Evolutionary conservation across 2,888 invertebrate species (phyloP).

Genomic region (Limnephilus rhombicus): DNA sequence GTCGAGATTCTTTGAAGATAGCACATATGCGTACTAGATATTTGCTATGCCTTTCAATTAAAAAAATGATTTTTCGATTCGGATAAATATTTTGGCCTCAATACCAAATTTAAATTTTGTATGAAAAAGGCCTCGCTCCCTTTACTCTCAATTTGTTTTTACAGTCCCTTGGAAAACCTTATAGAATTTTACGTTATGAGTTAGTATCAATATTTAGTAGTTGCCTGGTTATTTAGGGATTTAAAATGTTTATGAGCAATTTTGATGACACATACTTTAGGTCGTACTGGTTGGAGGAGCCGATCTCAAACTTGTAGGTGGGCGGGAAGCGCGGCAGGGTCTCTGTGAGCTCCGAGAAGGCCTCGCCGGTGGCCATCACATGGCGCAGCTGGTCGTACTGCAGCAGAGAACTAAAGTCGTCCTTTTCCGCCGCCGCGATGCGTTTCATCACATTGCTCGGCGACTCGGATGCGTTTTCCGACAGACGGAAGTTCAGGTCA

Average conservation of each 20-base stretch:
- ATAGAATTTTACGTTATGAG: not conserved
- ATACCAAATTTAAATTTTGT: no score
- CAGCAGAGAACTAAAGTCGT: slow-evolving; percentile 82
- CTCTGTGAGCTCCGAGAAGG: slow-evolving; percentile 90
- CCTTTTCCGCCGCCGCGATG: slow-evolving; percentile 81
- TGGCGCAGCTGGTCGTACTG: slow-evolving; percentile 86
- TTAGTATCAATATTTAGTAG: not conserved
- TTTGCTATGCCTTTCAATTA: no score
- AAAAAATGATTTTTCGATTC: no score
- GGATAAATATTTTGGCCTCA: no score
- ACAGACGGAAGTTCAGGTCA: slow-evolving; percentile 91
- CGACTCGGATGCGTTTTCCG: slow-evolving; percentile 80
- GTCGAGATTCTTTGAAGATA: no score
- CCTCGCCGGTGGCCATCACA: slow-evolving; percentile 85
- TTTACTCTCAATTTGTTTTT: no score
- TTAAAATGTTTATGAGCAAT: not conserved
- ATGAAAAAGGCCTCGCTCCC: no score
- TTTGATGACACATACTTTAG: slow-evolving; percentile 73
- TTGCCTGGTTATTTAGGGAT: not conserved
- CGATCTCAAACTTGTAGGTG: slow-evolving; percentile 90
- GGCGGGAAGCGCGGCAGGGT: slow-evolving; percentile 88
- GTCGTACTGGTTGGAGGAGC: slow-evolving; percentile 85
- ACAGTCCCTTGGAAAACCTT: no score
- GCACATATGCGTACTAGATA: no score
- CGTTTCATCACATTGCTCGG: slow-evolving; percentile 83